Evolutionary conservation across 2,888 invertebrate genomes (phyloP), one percentile per base, ranked within the genome.

Genomic region (Brachylomia viminalis): DNA sequence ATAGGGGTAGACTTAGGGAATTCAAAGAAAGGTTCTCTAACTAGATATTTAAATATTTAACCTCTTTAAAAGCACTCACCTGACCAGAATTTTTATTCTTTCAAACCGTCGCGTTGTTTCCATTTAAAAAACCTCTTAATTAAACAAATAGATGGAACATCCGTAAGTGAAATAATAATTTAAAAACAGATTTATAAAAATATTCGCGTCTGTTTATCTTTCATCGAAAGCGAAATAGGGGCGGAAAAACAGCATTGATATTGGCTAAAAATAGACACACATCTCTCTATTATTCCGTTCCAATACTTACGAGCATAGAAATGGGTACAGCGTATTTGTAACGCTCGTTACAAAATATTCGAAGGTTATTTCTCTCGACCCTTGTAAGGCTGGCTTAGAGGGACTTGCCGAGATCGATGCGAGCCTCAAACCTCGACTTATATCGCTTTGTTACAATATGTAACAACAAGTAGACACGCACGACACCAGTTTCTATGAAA

Each of bases 321-420:
- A 92, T 89, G 87, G 84, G 79, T 80, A 80, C 82, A 87, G 85
- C 86, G 90, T 91, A 92, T 92, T 92, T 91, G 91, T 92, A 90
- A 90, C 89, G 88, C 89, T 92, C 89, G 90, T 92, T 92, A 90
- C 91, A 90, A 91, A 93, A 91, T 92, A 92, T 92, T 92, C 87
- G 91, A 90, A 92, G 92, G 92, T 91, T 91, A 88, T 91, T 90
- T 87, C 90, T 84, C 84, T 86, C 91, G 92, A 93, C 93, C 94
- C 94, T 93, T 91, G 91, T 90, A 91, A 91, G 90, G 88, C 88
- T 90, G 89, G 92, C 93, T 94, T 94, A 94, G 88, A 86, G 90
- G 88, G 91, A 90, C 91, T 91, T 89, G 80, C 69, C 80, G 86
- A 92, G 94, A 94, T 93, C 94, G 95, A 94, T 94, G 92, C 89